A percentile compares a stretch with the other conserved stretches of the same genome.
These are phyloP conservation scores for Dipodomys spectabilis DNA, from an alignment of 2,113 vertebrate species.

Conservation along the genomic window DNA sequence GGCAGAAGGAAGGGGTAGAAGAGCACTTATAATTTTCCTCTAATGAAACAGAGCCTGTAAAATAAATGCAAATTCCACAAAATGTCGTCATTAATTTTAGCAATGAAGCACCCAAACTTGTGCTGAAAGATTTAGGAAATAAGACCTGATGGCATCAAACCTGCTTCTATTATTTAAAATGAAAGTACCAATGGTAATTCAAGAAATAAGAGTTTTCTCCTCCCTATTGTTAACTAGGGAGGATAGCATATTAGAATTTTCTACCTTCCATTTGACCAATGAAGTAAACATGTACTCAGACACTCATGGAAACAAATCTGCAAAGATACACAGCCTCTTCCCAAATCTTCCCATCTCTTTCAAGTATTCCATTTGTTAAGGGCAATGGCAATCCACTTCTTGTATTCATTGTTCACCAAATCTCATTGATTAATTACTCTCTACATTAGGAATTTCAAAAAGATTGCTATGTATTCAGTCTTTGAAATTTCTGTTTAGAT, in stretches of 20 bases:
- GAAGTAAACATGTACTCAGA: neutral
- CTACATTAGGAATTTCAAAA: neutral
- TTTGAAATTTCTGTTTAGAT: neutral
- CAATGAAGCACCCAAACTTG: neutral
- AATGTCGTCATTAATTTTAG: neutral
- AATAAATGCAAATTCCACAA: slow-evolving; percentile 16
- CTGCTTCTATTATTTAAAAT: slow-evolving; percentile 32
- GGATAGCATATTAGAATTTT: slow-evolving; percentile 22
- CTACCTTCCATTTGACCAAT: slow-evolving; percentile 17
- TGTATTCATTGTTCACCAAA: neutral
- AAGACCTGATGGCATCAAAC: slow-evolving; percentile 25
- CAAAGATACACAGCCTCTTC: neutral
- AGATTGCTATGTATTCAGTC: neutral
- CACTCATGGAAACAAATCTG: neutral
- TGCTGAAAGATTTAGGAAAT: slow-evolving; percentile 2
- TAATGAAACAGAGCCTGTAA: neutral
- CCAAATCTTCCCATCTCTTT: neutral
- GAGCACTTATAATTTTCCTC: neutral
- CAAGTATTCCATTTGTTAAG: slow-evolving; percentile 13
- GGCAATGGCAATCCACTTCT: neutral
- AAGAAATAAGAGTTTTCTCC: neutral
- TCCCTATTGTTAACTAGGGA: slow-evolving; percentile 28
- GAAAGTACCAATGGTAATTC: neutral
- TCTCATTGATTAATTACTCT: neutral
- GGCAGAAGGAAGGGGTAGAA: neutral